Evolutionary conservation across 2,113 vertebrate species (phyloP).

Genomic region (Erythrolamprus reginae): DNA sequence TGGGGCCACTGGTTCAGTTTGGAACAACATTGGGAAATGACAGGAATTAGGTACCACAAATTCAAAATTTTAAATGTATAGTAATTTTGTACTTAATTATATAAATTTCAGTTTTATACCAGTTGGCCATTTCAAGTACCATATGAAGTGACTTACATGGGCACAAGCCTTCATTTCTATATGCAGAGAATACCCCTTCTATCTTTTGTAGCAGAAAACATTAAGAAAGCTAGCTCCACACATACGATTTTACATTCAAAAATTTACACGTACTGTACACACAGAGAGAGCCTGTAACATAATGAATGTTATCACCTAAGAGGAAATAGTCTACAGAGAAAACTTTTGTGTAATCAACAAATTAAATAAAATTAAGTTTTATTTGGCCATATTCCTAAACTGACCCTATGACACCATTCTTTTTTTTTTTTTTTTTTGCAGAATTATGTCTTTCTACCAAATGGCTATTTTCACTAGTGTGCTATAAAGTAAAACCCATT

Average conservation of each 20-base stretch:
- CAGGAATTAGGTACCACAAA: not conserved
- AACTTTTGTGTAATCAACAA: not conserved
- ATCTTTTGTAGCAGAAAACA: not conserved
- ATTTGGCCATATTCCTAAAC: not conserved
- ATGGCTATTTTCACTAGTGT: not conserved
- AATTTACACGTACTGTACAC: too few species aligned
- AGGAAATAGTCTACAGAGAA: not conserved
- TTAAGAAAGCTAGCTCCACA: not conserved
- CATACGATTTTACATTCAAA: not conserved
- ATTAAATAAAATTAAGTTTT: not conserved
- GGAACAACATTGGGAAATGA: not conserved
- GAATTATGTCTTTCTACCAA: not conserved
- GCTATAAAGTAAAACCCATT: not conserved
- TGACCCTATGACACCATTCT: not conserved
- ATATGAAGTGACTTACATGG: not conserved
- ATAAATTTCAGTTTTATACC: not conserved
- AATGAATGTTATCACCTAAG: not conserved
- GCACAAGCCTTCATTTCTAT: not conserved
- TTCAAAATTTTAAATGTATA: not conserved
- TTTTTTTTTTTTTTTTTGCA: not conserved
- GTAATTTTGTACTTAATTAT: not conserved
- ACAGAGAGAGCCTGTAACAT: not conserved
- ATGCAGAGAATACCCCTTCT: not conserved
- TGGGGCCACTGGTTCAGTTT: not conserved
- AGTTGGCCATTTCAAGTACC: not conserved